Evolutionary conservation across 2,888 invertebrate genomes (phyloP).

Genomic region (Rhynchonema sp.): DNA sequence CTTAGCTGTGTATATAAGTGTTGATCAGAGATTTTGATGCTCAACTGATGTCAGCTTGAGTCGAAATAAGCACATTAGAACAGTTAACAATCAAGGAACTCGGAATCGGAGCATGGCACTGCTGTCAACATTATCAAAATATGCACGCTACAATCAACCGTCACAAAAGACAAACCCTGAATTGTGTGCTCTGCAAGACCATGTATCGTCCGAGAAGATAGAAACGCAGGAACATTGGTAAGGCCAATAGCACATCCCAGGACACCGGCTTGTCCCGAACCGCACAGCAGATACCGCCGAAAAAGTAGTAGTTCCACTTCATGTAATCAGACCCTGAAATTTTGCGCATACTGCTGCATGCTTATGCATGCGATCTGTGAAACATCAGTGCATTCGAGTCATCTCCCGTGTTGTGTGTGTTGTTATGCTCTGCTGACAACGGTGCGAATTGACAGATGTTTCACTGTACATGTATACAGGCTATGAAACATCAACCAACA

Average conservation of each 20-base stretch:
- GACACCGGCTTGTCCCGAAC: constrained; percentile 45
- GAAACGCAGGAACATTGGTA: constrained; percentile 97
- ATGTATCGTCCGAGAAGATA: constrained; percentile 97
- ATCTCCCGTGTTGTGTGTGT: background rate
- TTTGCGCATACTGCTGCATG: background rate
- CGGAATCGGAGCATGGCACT: too few species aligned
- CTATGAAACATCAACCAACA: constrained; percentile 9
- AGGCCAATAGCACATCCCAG: constrained; percentile 81
- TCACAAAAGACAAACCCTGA: constrained; percentile 33
- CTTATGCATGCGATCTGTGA: background rate
- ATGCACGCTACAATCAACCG: too few species aligned
- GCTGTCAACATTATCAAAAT: too few species aligned
- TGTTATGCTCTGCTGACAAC: background rate
- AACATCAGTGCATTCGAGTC: background rate
- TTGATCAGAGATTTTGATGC: background rate
- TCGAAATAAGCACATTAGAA: too few species aligned
- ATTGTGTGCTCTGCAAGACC: constrained; percentile 94
- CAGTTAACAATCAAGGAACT: background rate
- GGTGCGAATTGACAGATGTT: too few species aligned
- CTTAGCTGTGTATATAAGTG: too few species aligned
- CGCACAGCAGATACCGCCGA: background rate
- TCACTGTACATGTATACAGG: too few species aligned
- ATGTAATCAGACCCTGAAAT: constrained; percentile 3
- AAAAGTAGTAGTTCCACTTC: constrained; percentile 6
- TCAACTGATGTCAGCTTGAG: too few species aligned